These are phyloP conservation scores for Lasiurus borealis DNA, from an alignment of 2,113 vertebrate species.

Conservation along the genomic window DNA sequence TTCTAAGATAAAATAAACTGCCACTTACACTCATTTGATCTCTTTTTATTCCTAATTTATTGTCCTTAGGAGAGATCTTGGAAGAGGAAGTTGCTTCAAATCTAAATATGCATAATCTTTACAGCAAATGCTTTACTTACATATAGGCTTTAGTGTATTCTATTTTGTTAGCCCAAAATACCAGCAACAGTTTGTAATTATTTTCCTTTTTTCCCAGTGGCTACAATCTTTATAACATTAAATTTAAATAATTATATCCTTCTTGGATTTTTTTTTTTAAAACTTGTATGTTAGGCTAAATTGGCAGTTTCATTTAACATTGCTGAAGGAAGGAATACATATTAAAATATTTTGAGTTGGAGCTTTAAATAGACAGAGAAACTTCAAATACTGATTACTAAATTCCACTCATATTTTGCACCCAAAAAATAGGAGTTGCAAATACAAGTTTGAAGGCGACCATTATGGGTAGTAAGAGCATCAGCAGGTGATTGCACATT, in stretches of 20 bases:
- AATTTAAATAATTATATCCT: slow-evolving; percentile 85
- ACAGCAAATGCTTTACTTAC: slow-evolving; percentile 58
- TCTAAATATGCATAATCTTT: slow-evolving; percentile 47
- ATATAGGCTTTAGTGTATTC: slow-evolving; percentile 26
- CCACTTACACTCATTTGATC: neutral
- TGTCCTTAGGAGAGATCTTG: neutral
- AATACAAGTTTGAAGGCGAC: slow-evolving; percentile 47
- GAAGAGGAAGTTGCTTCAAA: neutral
- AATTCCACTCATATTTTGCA: slow-evolving; percentile 81
- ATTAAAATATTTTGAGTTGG: slow-evolving; percentile 84
- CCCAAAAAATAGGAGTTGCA: slow-evolving; percentile 72
- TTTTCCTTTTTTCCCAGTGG: slow-evolving; percentile 55
- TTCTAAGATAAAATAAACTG: neutral
- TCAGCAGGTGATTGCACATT: neutral
- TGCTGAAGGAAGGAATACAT: slow-evolving; percentile 70
- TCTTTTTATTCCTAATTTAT: neutral
- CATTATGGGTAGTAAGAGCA: neutral
- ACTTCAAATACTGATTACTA: slow-evolving; percentile 76
- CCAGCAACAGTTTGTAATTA: slow-evolving; percentile 68
- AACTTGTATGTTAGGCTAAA: slow-evolving; percentile 69
- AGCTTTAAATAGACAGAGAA: slow-evolving; percentile 73
- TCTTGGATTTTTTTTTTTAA: slow-evolving; percentile 74
- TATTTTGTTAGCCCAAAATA: slow-evolving; percentile 75
- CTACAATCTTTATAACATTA: slow-evolving; percentile 78
- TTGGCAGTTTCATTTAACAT: slow-evolving; percentile 80